These are phyloP conservation scores for Peromyscus californicus DNA, from an alignment of 2,113 vertebrate genomes.

Conservation along the genomic window DNA sequence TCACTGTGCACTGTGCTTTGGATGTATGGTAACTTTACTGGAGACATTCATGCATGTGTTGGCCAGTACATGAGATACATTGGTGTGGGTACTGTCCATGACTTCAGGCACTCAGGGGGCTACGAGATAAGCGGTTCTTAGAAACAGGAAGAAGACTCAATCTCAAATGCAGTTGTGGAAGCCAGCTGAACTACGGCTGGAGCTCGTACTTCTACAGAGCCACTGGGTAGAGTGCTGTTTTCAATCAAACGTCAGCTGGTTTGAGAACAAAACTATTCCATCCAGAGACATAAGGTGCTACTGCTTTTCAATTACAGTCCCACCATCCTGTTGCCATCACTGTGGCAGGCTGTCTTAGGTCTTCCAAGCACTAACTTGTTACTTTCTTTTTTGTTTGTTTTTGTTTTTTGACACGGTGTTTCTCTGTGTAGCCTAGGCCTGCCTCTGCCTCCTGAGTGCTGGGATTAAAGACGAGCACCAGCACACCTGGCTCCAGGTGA, in stretches of 20 bases:
- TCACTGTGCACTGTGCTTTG: background rate
- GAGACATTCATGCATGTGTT: background rate
- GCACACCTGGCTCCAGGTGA: background rate
- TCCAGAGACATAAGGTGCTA: background rate
- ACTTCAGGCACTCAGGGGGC: no score
- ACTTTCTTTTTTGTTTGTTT: no score
- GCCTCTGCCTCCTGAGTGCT: background rate
- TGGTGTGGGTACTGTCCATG: no score
- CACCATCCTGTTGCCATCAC: conserved; percentile 50
- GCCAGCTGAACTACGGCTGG: conserved; percentile 1
- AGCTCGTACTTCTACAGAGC: conserved; percentile 39
- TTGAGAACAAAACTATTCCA: background rate
- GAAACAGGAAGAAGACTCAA: background rate
- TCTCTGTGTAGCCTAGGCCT: background rate
- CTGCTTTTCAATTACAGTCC: background rate
- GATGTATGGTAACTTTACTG: background rate
- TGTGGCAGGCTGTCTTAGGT: conserved; percentile 78
- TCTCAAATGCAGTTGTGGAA: background rate
- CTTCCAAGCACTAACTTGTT: conserved; percentile 26
- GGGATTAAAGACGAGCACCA: background rate
- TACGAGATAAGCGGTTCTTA: background rate
- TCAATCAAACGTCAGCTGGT: conserved; percentile 27
- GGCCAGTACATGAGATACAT: background rate
- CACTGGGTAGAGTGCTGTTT: background rate
- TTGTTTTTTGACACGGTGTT: background rate